phyloP scores from a whole-genome alignment of 2,888 invertebrate genomes.

The Phengaris alcon region DNA sequence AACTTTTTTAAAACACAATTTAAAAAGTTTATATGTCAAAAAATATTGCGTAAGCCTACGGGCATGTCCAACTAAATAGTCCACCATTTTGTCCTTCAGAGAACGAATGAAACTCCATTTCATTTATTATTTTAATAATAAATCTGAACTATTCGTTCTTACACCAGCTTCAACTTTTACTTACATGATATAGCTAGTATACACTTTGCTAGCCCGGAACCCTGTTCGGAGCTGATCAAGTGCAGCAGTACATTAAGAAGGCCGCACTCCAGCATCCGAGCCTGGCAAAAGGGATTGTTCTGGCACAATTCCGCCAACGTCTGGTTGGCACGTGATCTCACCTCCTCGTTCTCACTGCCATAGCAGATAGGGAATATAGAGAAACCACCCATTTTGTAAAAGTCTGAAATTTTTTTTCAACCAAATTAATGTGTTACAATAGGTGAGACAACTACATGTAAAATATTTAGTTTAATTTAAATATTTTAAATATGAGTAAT shows the following conservation, averaged over 20 bases:
- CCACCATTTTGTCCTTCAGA: no score
- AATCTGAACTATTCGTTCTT: no score
- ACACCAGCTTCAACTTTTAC: constrained; percentile 45
- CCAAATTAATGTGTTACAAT: no score
- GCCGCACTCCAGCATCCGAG: constrained; percentile 82
- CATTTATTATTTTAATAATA: no score
- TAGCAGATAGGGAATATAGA: constrained; percentile 84
- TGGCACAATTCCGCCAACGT: constrained; percentile 89
- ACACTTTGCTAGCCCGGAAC: constrained; percentile 82
- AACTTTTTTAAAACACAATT: no score
- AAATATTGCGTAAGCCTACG: no score
- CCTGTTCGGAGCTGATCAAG: constrained; percentile 78
- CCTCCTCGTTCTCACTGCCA: constrained; percentile 78
- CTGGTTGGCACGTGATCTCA: constrained; percentile 83
- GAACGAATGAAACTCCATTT: no score
- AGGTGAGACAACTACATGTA: no score
- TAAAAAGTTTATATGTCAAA: no score
- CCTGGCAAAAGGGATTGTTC: constrained; percentile 91
- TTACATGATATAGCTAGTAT: constrained; percentile 90
- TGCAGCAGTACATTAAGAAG: constrained; percentile 82
- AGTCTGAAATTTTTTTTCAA: constrained; percentile 76
- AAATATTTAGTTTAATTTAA: no score
- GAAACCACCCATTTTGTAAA: constrained; percentile 91
- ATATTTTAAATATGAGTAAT: no score
- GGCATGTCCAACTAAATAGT: no score